Evolutionary conservation across 2,888 invertebrate genomes (phyloP).

Genomic region (Drosophila acutilabella): DNA sequence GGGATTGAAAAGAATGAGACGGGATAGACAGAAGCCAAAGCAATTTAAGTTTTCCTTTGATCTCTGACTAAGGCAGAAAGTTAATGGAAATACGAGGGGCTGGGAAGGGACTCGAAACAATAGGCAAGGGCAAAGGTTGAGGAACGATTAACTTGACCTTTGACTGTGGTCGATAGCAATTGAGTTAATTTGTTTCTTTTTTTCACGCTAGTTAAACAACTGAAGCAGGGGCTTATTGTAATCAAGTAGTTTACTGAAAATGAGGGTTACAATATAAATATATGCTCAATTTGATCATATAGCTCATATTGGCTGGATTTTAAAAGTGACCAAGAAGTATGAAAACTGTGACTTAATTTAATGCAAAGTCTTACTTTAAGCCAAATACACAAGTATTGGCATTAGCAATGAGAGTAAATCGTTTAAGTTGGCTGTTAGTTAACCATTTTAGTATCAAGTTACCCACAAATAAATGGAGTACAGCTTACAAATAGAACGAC

Average conservation of each 20-base stretch:
- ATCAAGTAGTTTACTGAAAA: background rate
- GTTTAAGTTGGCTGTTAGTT: slow-evolving; percentile 4
- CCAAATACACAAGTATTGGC: background rate
- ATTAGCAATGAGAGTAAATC: slow-evolving; percentile 13
- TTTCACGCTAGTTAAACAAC: background rate
- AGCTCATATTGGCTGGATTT: too few species aligned
- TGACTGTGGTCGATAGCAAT: slow-evolving; percentile 9
- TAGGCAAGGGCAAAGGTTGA: slow-evolving; percentile 2
- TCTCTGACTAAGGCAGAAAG: slow-evolving; percentile 7
- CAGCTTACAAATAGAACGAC: slow-evolving; percentile 5
- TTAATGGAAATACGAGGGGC: background rate
- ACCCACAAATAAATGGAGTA: slow-evolving; percentile 14
- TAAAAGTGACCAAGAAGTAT: too few species aligned
- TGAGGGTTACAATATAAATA: too few species aligned
- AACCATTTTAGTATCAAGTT: slow-evolving; percentile 26
- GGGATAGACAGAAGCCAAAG: background rate
- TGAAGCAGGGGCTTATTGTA: background rate
- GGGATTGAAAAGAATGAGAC: slow-evolving; percentile 4
- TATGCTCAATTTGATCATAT: too few species aligned
- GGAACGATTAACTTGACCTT: slow-evolving; percentile 12
- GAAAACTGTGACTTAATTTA: too few species aligned
- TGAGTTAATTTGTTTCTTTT: slow-evolving; percentile 5
- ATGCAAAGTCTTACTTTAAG: background rate
- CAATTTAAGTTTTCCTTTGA: slow-evolving; percentile 22
- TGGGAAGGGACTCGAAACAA: background rate